A percentile compares a stretch with the other conserved stretches of the same genome.
phyloP scores from a whole-genome alignment of 2,113 vertebrate species.

The Elachura formosa region DNA sequence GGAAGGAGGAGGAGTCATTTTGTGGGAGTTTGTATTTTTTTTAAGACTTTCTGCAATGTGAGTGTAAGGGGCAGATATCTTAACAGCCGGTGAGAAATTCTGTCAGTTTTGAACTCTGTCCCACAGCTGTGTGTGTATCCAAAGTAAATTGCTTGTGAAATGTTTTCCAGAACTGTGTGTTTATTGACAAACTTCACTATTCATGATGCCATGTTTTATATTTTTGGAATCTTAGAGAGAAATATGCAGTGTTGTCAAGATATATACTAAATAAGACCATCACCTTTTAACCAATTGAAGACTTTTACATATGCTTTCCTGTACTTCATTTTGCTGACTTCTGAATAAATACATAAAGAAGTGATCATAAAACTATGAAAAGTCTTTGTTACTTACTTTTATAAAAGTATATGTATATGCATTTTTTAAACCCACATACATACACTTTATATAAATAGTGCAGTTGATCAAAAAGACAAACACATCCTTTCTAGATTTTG shows the following conservation, averaged over 20 bases:
- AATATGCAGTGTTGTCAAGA: not conserved
- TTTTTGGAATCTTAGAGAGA: not conserved
- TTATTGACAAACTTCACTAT: not conserved
- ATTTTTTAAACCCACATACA: not conserved
- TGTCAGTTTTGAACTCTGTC: not conserved
- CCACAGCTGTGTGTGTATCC: not conserved
- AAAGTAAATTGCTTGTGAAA: not conserved
- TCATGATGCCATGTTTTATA: not conserved
- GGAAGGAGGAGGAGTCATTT: not conserved
- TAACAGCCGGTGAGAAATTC: not conserved
- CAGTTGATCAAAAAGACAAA: not conserved
- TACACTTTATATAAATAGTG: not conserved
- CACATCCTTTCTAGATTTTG: not conserved
- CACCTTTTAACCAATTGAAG: not conserved
- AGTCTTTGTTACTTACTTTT: not conserved
- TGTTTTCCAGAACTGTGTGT: not conserved
- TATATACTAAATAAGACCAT: not conserved
- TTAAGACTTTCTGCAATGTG: not conserved
- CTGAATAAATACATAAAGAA: not conserved
- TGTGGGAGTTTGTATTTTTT: rapidly evolving
- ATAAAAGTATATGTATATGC: rapidly evolving
- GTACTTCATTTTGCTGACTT: not conserved
- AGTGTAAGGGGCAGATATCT: not conserved
- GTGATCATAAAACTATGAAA: not conserved
- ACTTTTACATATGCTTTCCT: not conserved